These are phyloP conservation scores for Tetramorium parvispinum DNA, from an alignment of 1,140 invertebrate species.

Conservation along the genomic window DNA sequence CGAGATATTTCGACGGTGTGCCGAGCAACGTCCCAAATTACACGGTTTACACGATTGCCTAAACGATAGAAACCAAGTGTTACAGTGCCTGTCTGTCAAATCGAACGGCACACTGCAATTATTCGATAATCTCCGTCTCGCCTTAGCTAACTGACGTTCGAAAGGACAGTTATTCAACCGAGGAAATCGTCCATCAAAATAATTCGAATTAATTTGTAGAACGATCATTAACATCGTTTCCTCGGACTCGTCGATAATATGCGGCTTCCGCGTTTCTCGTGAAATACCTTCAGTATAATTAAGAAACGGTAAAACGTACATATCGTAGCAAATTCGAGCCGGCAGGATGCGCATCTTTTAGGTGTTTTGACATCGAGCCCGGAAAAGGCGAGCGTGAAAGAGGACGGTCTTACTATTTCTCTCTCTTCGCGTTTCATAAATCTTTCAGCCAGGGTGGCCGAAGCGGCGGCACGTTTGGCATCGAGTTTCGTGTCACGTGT, in stretches of 20 bases:
- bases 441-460: conserved; percentile 74
- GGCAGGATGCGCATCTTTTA: conserved; percentile 16
- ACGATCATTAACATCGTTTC: neutral
- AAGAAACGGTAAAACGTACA: neutral
- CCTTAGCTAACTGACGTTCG: conserved; percentile 48
- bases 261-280: neutral
- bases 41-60: conserved; percentile 58
- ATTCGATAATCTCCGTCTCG: conserved; percentile 51
- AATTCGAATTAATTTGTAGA: conserved; percentile 80
- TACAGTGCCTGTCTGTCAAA: conserved; percentile 74
- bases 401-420: conserved; percentile 69
- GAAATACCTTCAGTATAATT: neutral
- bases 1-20: conserved; percentile 37
- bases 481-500: conserved; percentile 77
- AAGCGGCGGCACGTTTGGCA: conserved; percentile 58
- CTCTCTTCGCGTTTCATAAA: conserved; percentile 77
- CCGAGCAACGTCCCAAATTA: conserved; percentile 72
- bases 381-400: conserved; percentile 38
- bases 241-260: neutral
- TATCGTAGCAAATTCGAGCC: conserved; percentile 15
- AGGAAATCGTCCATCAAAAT: conserved; percentile 81
- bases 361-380: conserved; percentile 57
- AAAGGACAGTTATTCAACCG: conserved; percentile 66
- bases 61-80: conserved; percentile 78
- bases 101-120: conserved; percentile 73